Conservation (phyloP, 1,140 invertebrate species). For the Megalonaias nervosa region DNA sequence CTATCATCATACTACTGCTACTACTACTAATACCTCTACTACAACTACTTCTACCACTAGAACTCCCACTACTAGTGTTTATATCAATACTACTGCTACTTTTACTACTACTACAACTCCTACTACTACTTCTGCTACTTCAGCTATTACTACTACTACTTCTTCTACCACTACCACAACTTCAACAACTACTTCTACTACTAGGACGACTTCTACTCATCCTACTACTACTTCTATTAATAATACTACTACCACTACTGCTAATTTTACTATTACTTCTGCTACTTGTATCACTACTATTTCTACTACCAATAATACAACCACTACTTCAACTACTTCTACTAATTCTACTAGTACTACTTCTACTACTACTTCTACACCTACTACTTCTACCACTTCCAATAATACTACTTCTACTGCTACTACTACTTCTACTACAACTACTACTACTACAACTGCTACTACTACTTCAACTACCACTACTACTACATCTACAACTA, state of each 20-base stretch:
- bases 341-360: neutral
- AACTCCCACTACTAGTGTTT: too few relatives aligned
- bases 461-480: too few relatives aligned
- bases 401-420: too few relatives aligned
- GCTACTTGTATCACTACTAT: constrained; percentile 1
- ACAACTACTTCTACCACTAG: constrained; percentile 3
- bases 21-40: constrained; percentile 5
- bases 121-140: too few relatives aligned
- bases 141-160: neutral
- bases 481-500: too few relatives aligned
- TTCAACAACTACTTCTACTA: neutral
- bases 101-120: too few relatives aligned
- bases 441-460: too few relatives aligned
- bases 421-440: too few relatives aligned
- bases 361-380: too few relatives aligned
- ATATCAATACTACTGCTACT: too few relatives aligned
- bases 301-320: neutral
- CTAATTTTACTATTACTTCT: neutral
- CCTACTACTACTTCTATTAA: neutral
- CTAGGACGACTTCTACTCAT: neutral
- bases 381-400: too few relatives aligned
- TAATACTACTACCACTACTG: too few relatives aligned
- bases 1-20: constrained; percentile 1
- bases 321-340: neutral
- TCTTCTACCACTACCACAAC: constrained; percentile 1